A percentile compares a stretch with the other conserved stretches of the same genome.
Evolutionary conservation across 2,888 invertebrate species (phyloP).

Genomic region (Eupithecia abbreviata): DNA sequence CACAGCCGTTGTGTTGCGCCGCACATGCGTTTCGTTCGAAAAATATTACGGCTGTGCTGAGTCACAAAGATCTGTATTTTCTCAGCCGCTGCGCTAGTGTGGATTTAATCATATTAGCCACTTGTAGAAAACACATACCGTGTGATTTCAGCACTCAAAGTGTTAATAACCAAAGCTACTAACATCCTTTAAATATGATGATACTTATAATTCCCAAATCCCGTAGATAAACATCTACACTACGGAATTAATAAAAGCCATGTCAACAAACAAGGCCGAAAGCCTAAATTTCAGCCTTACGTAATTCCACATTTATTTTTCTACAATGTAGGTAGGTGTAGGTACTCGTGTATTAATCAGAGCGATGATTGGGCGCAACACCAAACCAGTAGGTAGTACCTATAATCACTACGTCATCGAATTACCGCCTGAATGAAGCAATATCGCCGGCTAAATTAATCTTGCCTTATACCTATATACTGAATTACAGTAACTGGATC

Average conservation of each 20-base stretch:
- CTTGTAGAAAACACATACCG: no score
- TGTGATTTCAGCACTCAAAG: no score
- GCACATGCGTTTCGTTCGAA: no score
- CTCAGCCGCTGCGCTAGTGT: no score
- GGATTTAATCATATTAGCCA: no score
- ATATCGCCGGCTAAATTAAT: constrained; percentile 14
- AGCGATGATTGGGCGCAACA: not conserved
- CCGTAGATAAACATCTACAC: not conserved
- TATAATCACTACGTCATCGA: constrained; percentile 11
- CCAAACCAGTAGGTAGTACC: not conserved
- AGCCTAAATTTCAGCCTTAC: not conserved
- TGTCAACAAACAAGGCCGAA: not conserved
- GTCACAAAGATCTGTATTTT: no score
- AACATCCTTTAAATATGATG: no score
- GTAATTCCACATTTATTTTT: not conserved
- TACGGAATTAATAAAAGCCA: not conserved
- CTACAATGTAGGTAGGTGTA: not conserved
- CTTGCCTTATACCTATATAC: not conserved
- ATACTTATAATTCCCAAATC: no score
- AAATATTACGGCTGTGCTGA: no score
- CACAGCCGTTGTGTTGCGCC: no score
- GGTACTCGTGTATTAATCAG: constrained; percentile 1
- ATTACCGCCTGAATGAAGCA: constrained; percentile 25
- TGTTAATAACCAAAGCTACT: no score
- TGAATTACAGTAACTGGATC: not conserved